These are phyloP conservation scores for Leuctra nigra DNA, from an alignment of 2,888 invertebrate genomes.

Conservation along the genomic window DNA sequence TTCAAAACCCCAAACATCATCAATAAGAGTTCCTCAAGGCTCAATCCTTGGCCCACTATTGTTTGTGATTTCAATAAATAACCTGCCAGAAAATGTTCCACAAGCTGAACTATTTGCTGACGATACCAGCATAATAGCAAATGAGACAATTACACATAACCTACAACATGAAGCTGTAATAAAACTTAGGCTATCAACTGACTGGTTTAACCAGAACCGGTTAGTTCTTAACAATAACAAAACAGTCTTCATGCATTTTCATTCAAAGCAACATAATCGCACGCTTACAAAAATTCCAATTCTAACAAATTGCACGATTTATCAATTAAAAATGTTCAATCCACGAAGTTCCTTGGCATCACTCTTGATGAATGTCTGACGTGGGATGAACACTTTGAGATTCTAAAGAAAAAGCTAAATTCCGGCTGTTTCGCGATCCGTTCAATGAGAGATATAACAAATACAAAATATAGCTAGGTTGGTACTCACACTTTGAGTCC, in stretches of 20 bases:
- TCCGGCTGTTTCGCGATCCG: background rate
- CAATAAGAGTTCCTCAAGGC: too few species aligned
- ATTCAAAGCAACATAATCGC: too few species aligned
- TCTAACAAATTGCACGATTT: too few species aligned
- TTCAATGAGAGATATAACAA: background rate
- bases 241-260: too few species aligned
- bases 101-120: background rate
- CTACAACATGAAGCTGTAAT: too few species aligned
- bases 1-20: too few species aligned
- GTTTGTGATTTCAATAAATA: background rate
- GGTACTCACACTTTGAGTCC: constrained; percentile 11
- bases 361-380: background rate
- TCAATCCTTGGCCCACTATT: background rate
- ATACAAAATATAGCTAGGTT: background rate
- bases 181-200: too few species aligned
- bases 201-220: too few species aligned
- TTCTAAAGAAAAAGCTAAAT: background rate
- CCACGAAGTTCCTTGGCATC: background rate
- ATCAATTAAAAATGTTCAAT: too few species aligned
- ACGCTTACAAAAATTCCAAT: too few species aligned
- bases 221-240: too few species aligned
- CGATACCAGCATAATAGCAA: background rate
- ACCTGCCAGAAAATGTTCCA: background rate
- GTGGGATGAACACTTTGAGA: background rate
- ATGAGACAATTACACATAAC: too few species aligned